Conservation (phyloP, 2,888 invertebrate species). For the Latrodectus hesperus region DNA sequence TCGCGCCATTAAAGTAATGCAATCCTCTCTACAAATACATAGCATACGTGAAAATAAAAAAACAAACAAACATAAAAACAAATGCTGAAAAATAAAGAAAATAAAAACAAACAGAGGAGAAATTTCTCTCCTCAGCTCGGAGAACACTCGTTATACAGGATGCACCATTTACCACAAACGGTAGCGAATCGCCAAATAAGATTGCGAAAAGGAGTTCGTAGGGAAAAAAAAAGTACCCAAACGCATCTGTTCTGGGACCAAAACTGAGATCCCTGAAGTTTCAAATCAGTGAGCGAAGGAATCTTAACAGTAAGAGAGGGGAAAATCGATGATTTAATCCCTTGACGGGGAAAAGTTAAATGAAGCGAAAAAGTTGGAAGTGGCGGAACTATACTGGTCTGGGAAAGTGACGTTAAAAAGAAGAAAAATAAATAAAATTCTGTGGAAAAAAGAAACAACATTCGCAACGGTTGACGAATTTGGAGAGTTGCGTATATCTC, state of each 20-base stretch:
- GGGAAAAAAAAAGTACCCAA: conserved; percentile 15
- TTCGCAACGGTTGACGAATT: conserved; percentile 52
- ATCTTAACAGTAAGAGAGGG: conserved; percentile 19
- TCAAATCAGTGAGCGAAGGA: neutral
- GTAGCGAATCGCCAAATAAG: conserved; percentile 12
- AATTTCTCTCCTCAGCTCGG: conserved; percentile 15
- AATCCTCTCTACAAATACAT: neutral
- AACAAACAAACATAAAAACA: too few relatives aligned
- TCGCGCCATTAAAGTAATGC: conserved; percentile 33
- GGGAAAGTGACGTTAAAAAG: conserved; percentile 35
- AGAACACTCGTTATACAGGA: conserved; percentile 7
- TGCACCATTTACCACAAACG: conserved; percentile 49
- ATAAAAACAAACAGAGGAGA: neutral
- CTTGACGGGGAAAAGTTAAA: conserved; percentile 58
- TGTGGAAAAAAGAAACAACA: conserved; percentile 32
- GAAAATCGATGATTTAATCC: conserved; percentile 61
- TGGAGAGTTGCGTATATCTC: conserved; percentile 31
- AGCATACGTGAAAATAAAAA: too few relatives aligned
- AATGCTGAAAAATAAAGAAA: neutral
- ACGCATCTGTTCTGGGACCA: conserved; percentile 16
- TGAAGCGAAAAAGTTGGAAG: conserved; percentile 53
- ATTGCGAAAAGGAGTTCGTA: neutral
- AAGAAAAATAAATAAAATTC: conserved; percentile 9
- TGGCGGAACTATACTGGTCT: conserved; percentile 11
- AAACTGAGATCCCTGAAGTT: conserved; percentile 20